Conservation (phyloP, 2,797 vertebrate species). For the Taeniopygia guttata region DNA sequence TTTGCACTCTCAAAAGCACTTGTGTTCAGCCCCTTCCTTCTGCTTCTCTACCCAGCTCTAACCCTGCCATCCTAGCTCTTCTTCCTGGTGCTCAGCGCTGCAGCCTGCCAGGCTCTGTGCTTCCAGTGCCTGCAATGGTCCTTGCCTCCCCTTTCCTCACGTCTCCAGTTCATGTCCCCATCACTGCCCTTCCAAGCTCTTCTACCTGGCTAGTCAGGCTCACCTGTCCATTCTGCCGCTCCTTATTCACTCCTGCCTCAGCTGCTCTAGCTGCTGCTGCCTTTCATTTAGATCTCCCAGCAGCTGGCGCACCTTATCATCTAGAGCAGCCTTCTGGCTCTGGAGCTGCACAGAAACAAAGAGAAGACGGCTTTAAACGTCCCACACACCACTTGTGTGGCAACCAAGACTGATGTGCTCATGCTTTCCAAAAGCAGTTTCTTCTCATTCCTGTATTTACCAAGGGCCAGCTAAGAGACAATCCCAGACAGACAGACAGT, state of each 20-base stretch:
- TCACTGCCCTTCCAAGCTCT: neutral
- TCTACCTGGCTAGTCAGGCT: neutral
- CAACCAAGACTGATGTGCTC: too few relatives aligned
- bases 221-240: neutral
- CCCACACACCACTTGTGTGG: too few relatives aligned
- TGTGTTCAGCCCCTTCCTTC: neutral
- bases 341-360: neutral
- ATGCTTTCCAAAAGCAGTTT: too few relatives aligned
- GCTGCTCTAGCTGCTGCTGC: too few relatives aligned
- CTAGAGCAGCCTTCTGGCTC: too few relatives aligned
- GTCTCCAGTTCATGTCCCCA: neutral
- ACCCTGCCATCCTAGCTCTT: neutral
- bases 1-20: neutral
- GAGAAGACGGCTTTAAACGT: neutral
- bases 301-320: neutral
- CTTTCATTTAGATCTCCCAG: neutral
- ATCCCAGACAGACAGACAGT: neutral
- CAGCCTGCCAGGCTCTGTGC: neutral
- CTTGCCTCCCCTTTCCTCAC: neutral
- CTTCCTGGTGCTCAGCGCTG: neutral
- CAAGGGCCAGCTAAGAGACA: too few relatives aligned
- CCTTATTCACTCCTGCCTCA: neutral
- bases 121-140: neutral
- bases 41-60: neutral
- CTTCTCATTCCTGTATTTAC: accelerated